These are phyloP conservation scores for Aphidius ervi DNA, from an alignment of 1,140 invertebrate species.

Conservation along the genomic window DNA sequence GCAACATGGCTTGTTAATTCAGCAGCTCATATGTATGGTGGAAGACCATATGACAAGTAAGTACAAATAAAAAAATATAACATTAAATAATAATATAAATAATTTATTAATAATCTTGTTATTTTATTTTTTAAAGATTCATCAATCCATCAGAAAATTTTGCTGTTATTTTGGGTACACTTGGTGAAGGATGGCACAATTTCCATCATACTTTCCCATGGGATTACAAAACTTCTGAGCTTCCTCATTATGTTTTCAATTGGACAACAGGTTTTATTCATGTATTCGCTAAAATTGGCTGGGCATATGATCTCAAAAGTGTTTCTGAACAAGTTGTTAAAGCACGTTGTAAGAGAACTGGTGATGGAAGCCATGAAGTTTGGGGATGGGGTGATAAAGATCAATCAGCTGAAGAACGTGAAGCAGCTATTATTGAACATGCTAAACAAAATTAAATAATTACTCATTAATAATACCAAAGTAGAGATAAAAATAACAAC, in stretches of 20 bases:
- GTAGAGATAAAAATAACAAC: too few species aligned
- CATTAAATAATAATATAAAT: too few species aligned
- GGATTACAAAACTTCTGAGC: constrained; percentile 72
- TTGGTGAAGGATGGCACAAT: constrained; percentile 72
- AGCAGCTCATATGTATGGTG: constrained; percentile 72
- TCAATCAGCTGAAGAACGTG: constrained; percentile 63
- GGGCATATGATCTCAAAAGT: constrained; percentile 73
- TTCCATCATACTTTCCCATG: constrained; percentile 87
- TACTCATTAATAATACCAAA: too few species aligned
- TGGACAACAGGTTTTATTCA: constrained; percentile 65
- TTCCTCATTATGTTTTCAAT: constrained; percentile 54
- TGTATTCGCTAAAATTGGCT: constrained; percentile 67
- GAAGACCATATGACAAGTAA: constrained; percentile 71
- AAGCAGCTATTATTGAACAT: constrained; percentile 57
- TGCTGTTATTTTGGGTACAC: constrained; percentile 13
- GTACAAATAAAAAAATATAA: background rate
- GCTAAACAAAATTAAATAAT: background rate
- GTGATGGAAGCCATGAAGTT: constrained; percentile 58
- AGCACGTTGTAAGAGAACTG: constrained; percentile 53
- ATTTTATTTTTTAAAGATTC: constrained; percentile 7
- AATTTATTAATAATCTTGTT: too few species aligned
- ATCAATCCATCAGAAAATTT: constrained; percentile 56
- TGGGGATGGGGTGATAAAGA: constrained; percentile 85
- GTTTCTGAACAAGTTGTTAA: constrained; percentile 57
- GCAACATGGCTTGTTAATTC: constrained; percentile 78